These are phyloP conservation scores for Podarcis siculus DNA, from an alignment of 2,797 vertebrate species.

Conservation along the genomic window DNA sequence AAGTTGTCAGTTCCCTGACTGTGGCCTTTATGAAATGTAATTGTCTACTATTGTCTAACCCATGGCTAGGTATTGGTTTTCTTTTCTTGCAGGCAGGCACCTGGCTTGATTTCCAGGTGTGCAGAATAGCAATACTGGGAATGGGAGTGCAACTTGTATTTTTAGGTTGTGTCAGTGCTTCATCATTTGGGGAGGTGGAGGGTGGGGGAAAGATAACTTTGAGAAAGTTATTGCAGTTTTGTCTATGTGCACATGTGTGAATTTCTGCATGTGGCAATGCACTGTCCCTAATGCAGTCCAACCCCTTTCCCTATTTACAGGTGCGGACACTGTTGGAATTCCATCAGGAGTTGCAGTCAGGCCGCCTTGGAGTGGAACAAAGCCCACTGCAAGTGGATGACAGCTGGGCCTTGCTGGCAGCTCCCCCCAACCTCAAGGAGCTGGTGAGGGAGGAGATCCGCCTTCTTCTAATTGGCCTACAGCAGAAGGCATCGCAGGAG, in stretches of 20 bases:
- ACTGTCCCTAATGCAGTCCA: not conserved
- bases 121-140: not conserved
- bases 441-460: slow-evolving; percentile 79
- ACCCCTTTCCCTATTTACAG: slow-evolving; percentile 56
- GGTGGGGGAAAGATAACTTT: no score
- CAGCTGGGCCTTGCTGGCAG: slow-evolving; percentile 69
- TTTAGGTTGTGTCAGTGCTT: no score
- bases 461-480: slow-evolving; percentile 76
- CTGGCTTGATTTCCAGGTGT: not conserved
- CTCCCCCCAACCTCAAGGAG: slow-evolving; percentile 77
- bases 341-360: slow-evolving; percentile 60
- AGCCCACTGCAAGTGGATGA: not conserved
- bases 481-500: slow-evolving; percentile 71
- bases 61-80: not conserved
- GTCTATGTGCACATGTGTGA: not conserved
- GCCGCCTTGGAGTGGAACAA: not conserved
- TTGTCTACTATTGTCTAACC: not conserved
- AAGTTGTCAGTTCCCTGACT: not conserved
- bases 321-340: slow-evolving; percentile 72
- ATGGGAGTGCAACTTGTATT: not conserved
- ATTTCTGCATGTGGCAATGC: not conserved
- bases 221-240: not conserved
- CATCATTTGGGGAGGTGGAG: not conserved
- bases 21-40: not conserved
- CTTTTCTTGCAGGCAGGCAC: not conserved